Evolutionary conservation across 1,140 invertebrate species (phyloP), one percentile per base, ranked within the genome.

Genomic region (Aporrectodea caliginosa): DNA sequence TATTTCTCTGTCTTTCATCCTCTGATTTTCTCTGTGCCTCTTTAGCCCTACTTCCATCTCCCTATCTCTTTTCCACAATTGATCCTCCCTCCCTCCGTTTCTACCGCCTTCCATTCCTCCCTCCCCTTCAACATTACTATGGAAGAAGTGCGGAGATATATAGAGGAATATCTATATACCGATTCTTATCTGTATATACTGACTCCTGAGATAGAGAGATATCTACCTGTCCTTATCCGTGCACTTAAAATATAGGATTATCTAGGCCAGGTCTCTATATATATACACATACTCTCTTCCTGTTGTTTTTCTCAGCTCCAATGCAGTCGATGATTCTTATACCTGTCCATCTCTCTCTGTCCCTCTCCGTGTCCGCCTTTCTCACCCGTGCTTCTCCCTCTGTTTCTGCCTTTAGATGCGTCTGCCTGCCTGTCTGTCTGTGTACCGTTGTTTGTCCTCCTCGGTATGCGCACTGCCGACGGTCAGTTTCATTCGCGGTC

Each of bases 1-100:
- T 72, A 6, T 72, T 27, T 72, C 70, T 72, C 31, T 72, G 6
- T 72, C 70, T 72, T 27, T 72, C 70, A 12, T 29, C 27, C 70
- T 72, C 70, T 72, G 6, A 12, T 27, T 72, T 29, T 72, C 70
- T 72, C 31, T 72, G 2, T 72, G 2, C 27, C 70, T 72, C 31
- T 72, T 12, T 72, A 2, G 2, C 70, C 27, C 70, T 72, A 2
- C 70, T 32, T 72, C 70, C 27, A 14, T 72, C n/a, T 72, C n/a
- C 27, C n/a, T 72, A 29, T 27, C 27, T 27, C 70, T 29, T 27
- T 29, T 2, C 14, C 70, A 6, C 27, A 12, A 16, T 12, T 72
- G 31, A 6, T 29, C 14, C 2, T 72, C 70, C 27, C 6, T 72
- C 70, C 27, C 6, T 27, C 43, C 22, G 43, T 58, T 22, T 58